These are phyloP conservation scores for Apaloderma vittatum DNA, from an alignment of 2,113 vertebrate species.

Conservation along the genomic window DNA sequence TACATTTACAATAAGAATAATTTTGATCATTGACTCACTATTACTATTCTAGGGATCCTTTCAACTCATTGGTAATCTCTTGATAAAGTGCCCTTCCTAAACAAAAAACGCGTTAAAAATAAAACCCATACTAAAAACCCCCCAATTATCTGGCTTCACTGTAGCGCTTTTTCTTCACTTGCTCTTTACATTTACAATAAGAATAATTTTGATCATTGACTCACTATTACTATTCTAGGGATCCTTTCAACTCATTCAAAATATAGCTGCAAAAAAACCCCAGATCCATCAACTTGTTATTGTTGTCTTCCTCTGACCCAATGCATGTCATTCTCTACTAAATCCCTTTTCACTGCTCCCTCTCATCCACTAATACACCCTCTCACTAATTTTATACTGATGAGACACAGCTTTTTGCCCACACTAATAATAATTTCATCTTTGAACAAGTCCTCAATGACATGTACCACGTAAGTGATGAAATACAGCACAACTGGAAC, in stretches of 20 bases:
- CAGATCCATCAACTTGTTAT: conserved; percentile 26
- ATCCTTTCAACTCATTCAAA: conserved; percentile 28
- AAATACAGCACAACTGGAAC: neutral
- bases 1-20: conserved; percentile 46
- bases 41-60: conserved; percentile 41
- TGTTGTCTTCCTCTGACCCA: neutral
- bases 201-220: conserved; percentile 50
- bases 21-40: conserved; percentile 53
- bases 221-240: conserved; percentile 45
- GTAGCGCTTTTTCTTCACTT: neutral
- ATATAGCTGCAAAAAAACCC: conserved; percentile 2
- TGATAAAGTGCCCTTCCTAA: neutral
- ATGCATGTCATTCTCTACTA: neutral
- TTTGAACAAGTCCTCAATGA: neutral
- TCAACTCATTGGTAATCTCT: neutral
- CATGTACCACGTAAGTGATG: neutral
- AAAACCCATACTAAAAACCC: neutral
- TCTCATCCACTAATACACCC: neutral
- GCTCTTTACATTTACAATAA: conserved; percentile 49
- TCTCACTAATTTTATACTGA: neutral
- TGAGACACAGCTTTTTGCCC: neutral
- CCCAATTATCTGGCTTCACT: neutral
- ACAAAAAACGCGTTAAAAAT: neutral
- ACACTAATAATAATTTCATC: neutral
- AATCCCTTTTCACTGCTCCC: neutral